phyloP scores from a whole-genome alignment of 2,113 vertebrate genomes.

The Lepus timidus region DNA sequence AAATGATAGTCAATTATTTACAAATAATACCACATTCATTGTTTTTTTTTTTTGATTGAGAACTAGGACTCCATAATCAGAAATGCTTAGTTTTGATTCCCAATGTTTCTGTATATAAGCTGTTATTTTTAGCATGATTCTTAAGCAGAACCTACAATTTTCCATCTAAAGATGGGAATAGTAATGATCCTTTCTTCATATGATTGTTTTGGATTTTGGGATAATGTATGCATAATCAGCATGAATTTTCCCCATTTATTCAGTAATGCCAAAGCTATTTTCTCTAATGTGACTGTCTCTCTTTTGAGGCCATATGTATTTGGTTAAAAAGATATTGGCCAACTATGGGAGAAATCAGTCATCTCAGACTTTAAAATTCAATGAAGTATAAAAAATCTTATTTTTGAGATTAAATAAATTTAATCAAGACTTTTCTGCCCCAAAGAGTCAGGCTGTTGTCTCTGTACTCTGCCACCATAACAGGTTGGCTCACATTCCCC shows the following conservation, averaged over 20 bases:
- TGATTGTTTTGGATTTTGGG: neutral
- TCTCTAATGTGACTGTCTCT: neutral
- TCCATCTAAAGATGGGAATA: neutral
- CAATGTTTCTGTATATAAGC: neutral
- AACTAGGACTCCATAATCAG: neutral
- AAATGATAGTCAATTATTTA: neutral
- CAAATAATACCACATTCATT: neutral
- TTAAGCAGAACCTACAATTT: neutral
- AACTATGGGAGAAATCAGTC: neutral
- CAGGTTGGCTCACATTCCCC: neutral
- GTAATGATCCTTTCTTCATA: neutral
- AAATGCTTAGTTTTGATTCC: neutral
- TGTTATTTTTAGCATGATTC: neutral
- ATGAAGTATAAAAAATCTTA: too few species aligned
- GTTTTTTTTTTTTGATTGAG: neutral
- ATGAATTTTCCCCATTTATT: neutral
- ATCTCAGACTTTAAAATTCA: slow-evolving; percentile 8
- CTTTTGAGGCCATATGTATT: neutral
- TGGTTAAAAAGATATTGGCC: neutral
- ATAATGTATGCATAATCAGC: neutral
- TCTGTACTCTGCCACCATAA: neutral
- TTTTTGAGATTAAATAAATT: neutral
- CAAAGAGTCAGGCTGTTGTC: neutral
- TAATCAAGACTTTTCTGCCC: neutral
- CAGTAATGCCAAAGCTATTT: neutral